These are phyloP conservation scores for Busseola fusca DNA, from an alignment of 2,888 invertebrate genomes.

Conservation along the genomic window DNA sequence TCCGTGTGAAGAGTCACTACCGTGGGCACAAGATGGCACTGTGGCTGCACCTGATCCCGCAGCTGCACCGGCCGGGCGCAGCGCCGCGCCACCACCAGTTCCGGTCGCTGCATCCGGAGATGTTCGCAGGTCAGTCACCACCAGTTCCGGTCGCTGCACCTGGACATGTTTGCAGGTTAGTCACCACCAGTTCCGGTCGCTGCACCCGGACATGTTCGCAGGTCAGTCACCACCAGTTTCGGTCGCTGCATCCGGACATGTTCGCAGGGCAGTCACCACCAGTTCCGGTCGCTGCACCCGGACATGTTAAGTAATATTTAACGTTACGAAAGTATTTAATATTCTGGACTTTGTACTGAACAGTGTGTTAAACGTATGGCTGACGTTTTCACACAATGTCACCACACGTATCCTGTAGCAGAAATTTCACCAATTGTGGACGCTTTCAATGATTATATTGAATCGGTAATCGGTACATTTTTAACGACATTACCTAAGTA, in stretches of 20 bases:
- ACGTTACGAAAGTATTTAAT: background rate
- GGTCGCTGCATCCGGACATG: slow-evolving; percentile 38
- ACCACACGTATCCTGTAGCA: background rate
- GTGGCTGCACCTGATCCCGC: slow-evolving; percentile 96
- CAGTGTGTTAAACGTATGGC: background rate
- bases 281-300: slow-evolving; percentile 91
- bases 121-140: slow-evolving; percentile 80
- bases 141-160: too few species aligned
- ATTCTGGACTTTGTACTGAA: background rate
- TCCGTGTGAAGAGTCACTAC: slow-evolving; percentile 95
- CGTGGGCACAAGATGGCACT: slow-evolving; percentile 96
- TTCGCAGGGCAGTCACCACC: slow-evolving; percentile 93
- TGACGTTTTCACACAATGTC: too few species aligned
- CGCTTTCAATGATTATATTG: background rate
- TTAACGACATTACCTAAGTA: too few species aligned
- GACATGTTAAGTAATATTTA: too few species aligned
- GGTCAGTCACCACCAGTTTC: slow-evolving; percentile 80
- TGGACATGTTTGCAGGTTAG: slow-evolving; percentile 90
- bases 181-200: slow-evolving; percentile 93
- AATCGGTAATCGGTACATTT: background rate
- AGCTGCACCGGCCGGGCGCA: slow-evolving; percentile 93
- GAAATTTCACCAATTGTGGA: background rate
- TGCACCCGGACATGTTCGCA: slow-evolving; percentile 92
- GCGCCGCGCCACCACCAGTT: slow-evolving; percentile 93
- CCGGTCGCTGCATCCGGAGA: slow-evolving; percentile 90